Evolutionary conservation across 2,797 vertebrate genomes (phyloP).

Genomic region (Dicrostonyx torquatus): DNA sequence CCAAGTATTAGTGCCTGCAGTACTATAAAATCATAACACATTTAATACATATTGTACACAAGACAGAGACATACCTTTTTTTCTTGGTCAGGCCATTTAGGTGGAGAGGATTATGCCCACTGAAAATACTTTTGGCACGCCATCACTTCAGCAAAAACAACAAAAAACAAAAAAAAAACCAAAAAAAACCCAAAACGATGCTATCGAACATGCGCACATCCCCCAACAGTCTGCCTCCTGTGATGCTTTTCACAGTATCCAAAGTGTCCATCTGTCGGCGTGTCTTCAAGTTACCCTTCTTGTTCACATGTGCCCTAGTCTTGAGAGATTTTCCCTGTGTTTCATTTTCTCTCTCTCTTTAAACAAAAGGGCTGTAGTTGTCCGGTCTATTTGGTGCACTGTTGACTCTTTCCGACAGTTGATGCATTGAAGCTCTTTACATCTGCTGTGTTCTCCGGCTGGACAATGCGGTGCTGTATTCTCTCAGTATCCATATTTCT

Average conservation of each 20-base stretch:
- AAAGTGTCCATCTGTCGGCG: conserved; percentile 86
- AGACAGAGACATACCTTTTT: conserved; percentile 89
- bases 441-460: conserved; percentile 82
- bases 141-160: conserved; percentile 88
- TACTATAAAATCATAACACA: conserved; percentile 82
- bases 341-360: conserved; percentile 75
- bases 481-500: conserved; percentile 88
- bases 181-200: conserved; percentile 69
- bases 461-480: conserved; percentile 87
- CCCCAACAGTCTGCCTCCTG: conserved; percentile 83
- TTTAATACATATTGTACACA: conserved; percentile 77
- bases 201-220: conserved; percentile 86
- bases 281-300: conserved; percentile 80
- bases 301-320: conserved; percentile 77
- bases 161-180: not conserved
- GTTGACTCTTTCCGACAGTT: conserved; percentile 69
- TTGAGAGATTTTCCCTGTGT: conserved; percentile 59
- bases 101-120: conserved; percentile 85
- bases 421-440: conserved; percentile 82
- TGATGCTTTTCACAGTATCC: conserved; percentile 82
- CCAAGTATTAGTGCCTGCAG: conserved; percentile 66
- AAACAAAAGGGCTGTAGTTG: conserved; percentile 80
- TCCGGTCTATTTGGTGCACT: conserved; percentile 30
- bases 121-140: conserved; percentile 88
- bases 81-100: conserved; percentile 85